These are phyloP conservation scores for Salmo trutta DNA, from an alignment of 2,797 vertebrate species.

Conservation along the genomic window DNA sequence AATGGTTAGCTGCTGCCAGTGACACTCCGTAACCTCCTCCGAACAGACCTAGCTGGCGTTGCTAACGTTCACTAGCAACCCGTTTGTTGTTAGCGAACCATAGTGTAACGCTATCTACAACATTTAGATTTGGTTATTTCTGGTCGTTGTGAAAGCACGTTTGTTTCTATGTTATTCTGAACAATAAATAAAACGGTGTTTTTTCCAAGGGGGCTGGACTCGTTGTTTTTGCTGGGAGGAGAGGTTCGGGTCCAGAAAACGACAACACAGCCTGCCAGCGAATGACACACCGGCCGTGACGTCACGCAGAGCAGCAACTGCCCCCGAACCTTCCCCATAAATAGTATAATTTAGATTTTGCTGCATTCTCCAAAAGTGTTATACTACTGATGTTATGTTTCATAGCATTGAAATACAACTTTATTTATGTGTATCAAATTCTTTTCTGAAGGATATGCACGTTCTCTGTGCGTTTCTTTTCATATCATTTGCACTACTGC, in stretches of 20 bases:
- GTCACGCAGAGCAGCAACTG: slow-evolving; percentile 49
- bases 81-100: not conserved
- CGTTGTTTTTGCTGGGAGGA: slow-evolving; percentile 31
- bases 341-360: no score
- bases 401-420: not conserved
- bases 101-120: not conserved
- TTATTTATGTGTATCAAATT: not conserved
- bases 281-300: slow-evolving; percentile 56
- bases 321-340: not conserved
- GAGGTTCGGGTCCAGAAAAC: slow-evolving; percentile 39
- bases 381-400: not conserved
- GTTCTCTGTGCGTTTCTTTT: not conserved
- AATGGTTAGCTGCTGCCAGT: slow-evolving; percentile 11
- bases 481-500: not conserved
- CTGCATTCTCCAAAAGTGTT: not conserved
- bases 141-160: not conserved
- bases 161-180: not conserved
- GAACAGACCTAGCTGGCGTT: not conserved
- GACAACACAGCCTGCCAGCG: slow-evolving; percentile 7
- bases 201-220: slow-evolving; percentile 8
- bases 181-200: slow-evolving; percentile 1
- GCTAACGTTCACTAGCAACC: not conserved
- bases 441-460: not conserved
- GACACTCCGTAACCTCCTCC: slow-evolving; percentile 7
- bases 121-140: not conserved